phyloP scores from a whole-genome alignment of 2,113 vertebrate genomes.

The Oplegnathus fasciatus region DNA sequence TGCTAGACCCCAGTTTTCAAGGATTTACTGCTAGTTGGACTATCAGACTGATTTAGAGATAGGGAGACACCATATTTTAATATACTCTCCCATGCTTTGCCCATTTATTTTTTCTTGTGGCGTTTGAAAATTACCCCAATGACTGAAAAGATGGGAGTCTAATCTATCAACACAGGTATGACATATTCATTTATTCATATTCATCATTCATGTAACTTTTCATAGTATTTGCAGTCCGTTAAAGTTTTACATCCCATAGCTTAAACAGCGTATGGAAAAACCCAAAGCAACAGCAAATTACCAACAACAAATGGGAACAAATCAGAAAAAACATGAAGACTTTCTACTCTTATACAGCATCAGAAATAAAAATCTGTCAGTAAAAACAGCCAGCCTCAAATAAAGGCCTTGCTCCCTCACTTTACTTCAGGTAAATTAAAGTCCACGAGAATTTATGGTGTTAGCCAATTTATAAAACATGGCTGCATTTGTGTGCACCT shows the following conservation, averaged over 20 bases:
- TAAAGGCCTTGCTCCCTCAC: background rate
- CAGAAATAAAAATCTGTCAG: background rate
- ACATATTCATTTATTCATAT: background rate
- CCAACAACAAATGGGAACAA: background rate
- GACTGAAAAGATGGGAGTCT: background rate
- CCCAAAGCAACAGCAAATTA: background rate
- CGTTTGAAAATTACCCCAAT: no score
- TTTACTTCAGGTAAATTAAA: conserved; percentile 21
- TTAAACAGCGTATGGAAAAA: background rate
- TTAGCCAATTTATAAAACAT: conserved; percentile 28
- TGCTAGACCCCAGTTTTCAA: no score
- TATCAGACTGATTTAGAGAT: no score
- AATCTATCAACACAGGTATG: background rate
- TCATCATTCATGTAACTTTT: background rate
- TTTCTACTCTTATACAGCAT: conserved; percentile 1
- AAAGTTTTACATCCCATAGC: background rate
- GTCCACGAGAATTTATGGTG: conserved; percentile 32
- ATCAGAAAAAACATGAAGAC: background rate
- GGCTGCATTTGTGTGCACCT: background rate
- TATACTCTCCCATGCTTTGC: no score
- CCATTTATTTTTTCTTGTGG: no score
- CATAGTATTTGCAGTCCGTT: background rate
- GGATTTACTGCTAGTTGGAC: no score
- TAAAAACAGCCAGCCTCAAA: background rate
- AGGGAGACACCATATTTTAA: no score